Evolutionary conservation across 2,113 vertebrate genomes (phyloP), one percentile per base, ranked within the genome.

Genomic region (Colinus virginianus): DNA sequence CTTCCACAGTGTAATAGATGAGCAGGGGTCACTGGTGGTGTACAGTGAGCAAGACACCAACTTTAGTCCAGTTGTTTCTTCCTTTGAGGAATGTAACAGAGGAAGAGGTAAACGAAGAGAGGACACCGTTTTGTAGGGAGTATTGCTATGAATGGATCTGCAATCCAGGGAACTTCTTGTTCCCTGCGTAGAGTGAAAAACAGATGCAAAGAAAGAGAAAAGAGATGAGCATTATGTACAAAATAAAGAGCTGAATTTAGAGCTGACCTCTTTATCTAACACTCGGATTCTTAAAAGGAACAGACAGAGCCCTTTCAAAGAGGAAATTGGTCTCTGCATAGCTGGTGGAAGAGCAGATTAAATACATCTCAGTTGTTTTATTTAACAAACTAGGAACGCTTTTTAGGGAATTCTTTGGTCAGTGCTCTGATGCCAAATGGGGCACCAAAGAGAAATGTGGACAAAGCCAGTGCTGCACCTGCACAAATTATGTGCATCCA

Each of bases 11-110:
- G 32, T 30, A 84, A 93, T 72, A 36, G 79, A 95, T 94, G 87
- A 48, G 48, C 69, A 72, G 91, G 93, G 87, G 82, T 95, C 89
- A 66, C 64, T 62, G 85, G n/a, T 40, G 88, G 3, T 45, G 40
- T 30, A 0, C 68, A 90, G 34, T 10, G 63, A 91, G 56, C 77
- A 25, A 69, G 91, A 28, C 90, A 80, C 82, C 78, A 91, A 92
- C 49, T 84, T 67, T 3, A 72, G 79, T 36, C 22, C 82, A 11
- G 40, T 89, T 82, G 49, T 62, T 83, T 19, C 72, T 86, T 76
- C 48, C 61, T 81, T 42, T 76, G 9, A 91, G 61, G 40, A 71
- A 26, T 85, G 88, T 13, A 83, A 22, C 18, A 8, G 45, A 61
- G 43, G 51, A 80, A 83, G 11, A 4, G 3, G 86, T 43, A 75